Conservation (phyloP, 2,113 vertebrate species). For the Phalacrocorax pelagicus region DNA sequence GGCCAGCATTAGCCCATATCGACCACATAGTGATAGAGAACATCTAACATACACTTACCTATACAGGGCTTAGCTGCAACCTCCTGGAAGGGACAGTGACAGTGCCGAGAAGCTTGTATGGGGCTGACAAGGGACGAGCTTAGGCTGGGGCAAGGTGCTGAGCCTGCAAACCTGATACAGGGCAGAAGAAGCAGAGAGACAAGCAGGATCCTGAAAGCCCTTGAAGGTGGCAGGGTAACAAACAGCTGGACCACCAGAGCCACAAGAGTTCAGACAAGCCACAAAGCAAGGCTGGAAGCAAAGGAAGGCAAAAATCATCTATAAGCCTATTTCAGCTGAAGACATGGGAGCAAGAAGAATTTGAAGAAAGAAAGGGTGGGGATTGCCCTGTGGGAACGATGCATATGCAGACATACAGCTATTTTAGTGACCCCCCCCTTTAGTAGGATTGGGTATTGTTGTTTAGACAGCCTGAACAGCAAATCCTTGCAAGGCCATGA, state of each 20-base stretch:
- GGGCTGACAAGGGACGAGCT: neutral
- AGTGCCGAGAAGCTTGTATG: neutral
- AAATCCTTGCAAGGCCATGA: neutral
- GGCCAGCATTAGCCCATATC: accelerated
- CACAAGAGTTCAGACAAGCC: neutral
- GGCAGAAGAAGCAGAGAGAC: neutral
- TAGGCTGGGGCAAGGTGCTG: neutral
- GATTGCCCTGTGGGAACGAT: accelerated
- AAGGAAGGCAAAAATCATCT: neutral
- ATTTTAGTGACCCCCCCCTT: neutral
- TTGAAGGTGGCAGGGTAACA: neutral
- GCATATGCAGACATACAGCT: neutral
- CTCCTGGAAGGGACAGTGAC: neutral
- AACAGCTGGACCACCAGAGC: accelerated
- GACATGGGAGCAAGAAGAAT: neutral
- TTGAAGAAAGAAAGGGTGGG: neutral
- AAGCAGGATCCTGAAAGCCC: neutral
- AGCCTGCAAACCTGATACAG: neutral
- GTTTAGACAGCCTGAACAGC: neutral
- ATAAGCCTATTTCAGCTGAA: neutral
- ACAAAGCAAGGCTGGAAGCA: neutral
- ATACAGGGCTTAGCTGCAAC: accelerated
- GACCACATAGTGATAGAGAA: neutral
- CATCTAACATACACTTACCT: neutral
- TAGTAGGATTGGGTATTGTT: neutral